Percentiles rank a stretch among this genome's conserved stretches.
Evolutionary conservation across 2,888 invertebrate species (phyloP).

Genomic region (Dryobotodes eremita): DNA sequence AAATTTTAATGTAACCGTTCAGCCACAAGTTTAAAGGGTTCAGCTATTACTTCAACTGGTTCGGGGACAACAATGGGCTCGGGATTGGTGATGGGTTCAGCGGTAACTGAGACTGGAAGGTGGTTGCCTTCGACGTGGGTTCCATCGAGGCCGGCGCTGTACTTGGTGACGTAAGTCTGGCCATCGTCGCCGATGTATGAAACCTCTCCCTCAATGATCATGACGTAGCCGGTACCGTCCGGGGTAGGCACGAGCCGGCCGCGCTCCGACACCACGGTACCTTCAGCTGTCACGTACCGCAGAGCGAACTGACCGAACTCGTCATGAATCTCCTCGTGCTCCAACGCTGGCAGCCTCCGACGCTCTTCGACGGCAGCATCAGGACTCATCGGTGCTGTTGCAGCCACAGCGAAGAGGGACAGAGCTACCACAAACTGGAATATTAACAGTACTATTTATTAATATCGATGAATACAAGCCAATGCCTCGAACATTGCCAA

Average conservation of each 20-base stretch:
- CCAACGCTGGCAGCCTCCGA: constrained; percentile 73
- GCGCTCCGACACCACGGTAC: constrained; percentile 74
- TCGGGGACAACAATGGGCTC: constrained; percentile 7
- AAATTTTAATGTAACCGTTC: constrained; percentile 7
- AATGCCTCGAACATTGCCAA: neutral
- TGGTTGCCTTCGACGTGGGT: constrained; percentile 75
- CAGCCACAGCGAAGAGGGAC: constrained; percentile 68
- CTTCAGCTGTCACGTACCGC: constrained; percentile 81
- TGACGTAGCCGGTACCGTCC: constrained; percentile 72
- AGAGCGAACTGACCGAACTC: constrained; percentile 78
- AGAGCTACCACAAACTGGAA: constrained; percentile 71
- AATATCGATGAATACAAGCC: neutral
- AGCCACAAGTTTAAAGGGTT: neutral
- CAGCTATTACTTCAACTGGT: constrained; percentile 17
- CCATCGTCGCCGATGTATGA: constrained; percentile 70
- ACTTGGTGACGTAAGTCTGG: constrained; percentile 78
- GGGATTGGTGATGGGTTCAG: constrained; percentile 51
- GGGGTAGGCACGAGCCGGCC: constrained; percentile 76
- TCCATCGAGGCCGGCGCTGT: constrained; percentile 78
- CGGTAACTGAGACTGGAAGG: constrained; percentile 70
- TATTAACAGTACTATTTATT: neutral
- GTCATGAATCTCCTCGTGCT: constrained; percentile 76
- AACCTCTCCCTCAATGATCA: constrained; percentile 78
- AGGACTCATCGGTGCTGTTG: constrained; percentile 67
- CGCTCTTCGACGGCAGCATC: constrained; percentile 60